Evolutionary conservation across 2,888 invertebrate genomes (phyloP), one percentile per base, ranked within the genome.

Genomic region (Rhabditoides inermis): DNA sequence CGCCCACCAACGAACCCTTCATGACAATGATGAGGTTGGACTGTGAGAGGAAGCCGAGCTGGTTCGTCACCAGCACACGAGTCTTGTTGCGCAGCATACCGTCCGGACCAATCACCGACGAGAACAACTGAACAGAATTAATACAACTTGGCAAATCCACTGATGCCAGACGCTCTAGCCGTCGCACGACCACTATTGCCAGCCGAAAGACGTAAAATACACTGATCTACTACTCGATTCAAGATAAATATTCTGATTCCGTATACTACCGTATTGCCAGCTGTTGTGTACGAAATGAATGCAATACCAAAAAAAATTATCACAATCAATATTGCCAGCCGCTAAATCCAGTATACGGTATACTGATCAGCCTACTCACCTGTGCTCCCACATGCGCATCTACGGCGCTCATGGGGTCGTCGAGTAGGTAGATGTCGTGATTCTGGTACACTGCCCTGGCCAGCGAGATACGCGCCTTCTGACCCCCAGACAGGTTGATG

Each of bases 351-450:
- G n/a, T n/a, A n/a, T n/a, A n/a, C n/a, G n/a, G n/a, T n/a, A n/a
- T n/a, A n/a, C n/a, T n/a, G n/a, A n/a, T n/a, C n/a, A n/a, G n/a
- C n/a, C n/a, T n/a, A n/a, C n/a, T n/a, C 73, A 95, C 89, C 77
- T 94, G 92, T 79, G 90, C 90, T 15, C 94, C 94, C 45, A 95
- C 94, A 77, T 95, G 94, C 35, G 90, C 85, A 79, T 95, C 95
- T 1, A 95, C 94, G 4, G 94, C 94, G 77, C 89, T 90, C 51
- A 84, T 77, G 1, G 95, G 95, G 82, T 98, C 95, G 77, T 98
- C 95, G 70, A 98, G 81, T 74, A 91, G 84, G 79, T 90, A 95
- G 60, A 90, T 82, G 73, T 92, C 90, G 0, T 87, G 84, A 78
- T 90, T 84, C 72, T 84, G 85, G 78, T 91, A 92, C 1, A 90